These are phyloP conservation scores for Neodiprion virginianus DNA, from an alignment of 1,140 invertebrate genomes.

Conservation along the genomic window DNA sequence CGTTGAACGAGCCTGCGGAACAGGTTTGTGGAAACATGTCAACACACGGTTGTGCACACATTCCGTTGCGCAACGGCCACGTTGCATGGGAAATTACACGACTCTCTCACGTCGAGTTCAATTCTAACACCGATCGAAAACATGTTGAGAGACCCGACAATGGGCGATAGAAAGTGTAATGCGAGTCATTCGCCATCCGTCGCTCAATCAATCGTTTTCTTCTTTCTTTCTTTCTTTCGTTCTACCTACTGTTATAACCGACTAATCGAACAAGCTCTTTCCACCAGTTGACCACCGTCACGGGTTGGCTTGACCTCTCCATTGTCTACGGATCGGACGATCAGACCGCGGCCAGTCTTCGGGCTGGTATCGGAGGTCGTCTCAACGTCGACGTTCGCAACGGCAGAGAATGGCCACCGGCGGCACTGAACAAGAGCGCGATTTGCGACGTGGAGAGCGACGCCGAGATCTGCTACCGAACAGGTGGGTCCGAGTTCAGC, in stretches of 20 bases:
- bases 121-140: no score
- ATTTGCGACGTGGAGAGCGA: conserved; percentile 61
- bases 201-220: no score
- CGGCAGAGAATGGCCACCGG: conserved; percentile 73
- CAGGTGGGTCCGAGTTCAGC: conserved; percentile 62
- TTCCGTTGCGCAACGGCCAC: neutral
- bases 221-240: no score
- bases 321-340: conserved; percentile 82
- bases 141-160: no score
- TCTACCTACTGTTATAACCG: no score
- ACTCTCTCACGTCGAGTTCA: no score
- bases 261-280: neutral
- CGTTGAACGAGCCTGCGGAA: conserved; percentile 70
- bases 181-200: no score
- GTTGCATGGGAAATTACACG: no score
- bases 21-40: conserved; percentile 62
- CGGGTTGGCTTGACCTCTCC: conserved; percentile 84
- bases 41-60: conserved; percentile 8
- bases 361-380: conserved; percentile 71
- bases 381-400: conserved; percentile 68
- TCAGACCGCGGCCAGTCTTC: conserved; percentile 67
- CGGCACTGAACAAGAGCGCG: conserved; percentile 69
- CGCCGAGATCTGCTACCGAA: conserved; percentile 73
- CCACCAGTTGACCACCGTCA: conserved; percentile 77
- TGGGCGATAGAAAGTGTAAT: no score